phyloP scores from a whole-genome alignment of 2,113 vertebrate species.

The Cinclus cinclus region DNA sequence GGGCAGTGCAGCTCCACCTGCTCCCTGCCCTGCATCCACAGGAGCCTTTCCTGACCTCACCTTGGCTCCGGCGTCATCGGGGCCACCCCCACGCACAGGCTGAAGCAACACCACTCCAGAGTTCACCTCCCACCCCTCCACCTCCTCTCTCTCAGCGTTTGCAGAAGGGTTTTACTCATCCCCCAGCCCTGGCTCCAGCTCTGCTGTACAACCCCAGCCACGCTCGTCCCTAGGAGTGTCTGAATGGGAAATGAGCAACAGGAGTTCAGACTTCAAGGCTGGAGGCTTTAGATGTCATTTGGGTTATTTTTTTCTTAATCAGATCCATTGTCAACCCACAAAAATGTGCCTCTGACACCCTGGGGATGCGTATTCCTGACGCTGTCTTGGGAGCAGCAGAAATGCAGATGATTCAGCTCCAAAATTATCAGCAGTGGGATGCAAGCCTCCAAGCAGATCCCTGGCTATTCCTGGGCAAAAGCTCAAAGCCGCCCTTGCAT shows the following conservation, averaged over 20 bases:
- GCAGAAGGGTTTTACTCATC: background rate
- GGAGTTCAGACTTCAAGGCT: background rate
- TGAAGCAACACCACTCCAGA: background rate
- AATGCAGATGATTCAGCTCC: conserved; percentile 53
- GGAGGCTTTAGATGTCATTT: background rate
- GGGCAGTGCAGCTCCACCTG: background rate
- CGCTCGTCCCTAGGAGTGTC: background rate
- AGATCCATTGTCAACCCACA: background rate
- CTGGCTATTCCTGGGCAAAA: conserved; percentile 51
- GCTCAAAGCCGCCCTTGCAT: conserved; percentile 45
- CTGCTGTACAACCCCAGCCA: background rate
- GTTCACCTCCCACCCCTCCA: background rate
- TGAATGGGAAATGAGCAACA: background rate
- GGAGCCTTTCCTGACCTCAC: fast-evolving
- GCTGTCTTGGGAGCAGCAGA: conserved; percentile 5
- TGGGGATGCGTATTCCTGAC: background rate
- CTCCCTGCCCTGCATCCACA: background rate
- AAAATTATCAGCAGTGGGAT: conserved; percentile 32
- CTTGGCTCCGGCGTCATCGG: fast-evolving
- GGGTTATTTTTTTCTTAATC: background rate
- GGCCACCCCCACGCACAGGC: background rate
- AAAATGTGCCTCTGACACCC: background rate
- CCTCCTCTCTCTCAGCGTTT: background rate
- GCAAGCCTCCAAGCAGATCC: conserved; percentile 31
- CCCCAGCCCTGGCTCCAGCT: background rate